Base-by-base conservation (phyloP, 2,888 invertebrate genomes). In the Hetaerina titia region DNA sequence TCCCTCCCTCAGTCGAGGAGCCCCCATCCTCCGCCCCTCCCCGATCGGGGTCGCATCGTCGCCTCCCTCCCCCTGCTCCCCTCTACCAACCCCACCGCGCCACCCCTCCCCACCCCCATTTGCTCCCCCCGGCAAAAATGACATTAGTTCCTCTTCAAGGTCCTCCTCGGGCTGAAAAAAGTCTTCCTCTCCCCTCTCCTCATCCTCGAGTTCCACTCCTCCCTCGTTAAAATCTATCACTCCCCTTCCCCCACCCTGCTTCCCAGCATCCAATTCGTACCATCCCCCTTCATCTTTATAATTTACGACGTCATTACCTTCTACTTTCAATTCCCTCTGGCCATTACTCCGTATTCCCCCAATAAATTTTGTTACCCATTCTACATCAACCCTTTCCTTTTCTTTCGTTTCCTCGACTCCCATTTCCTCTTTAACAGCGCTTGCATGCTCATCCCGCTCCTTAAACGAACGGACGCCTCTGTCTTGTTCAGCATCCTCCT, bases 291-390 rank as follows among this genome's bases (percentile, higher is more conserved):
- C 81, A 81, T 81, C 81, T 81, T 31, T 31, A 31, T 81, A 81
- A 81, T 81, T 81, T 81, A 81, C 81, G 81, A 81, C 81, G n/a
- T 81, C 81, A 81, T 81, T 81, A 81, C 81, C 81, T 31, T 81
- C 81, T 81, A 81, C 81, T 81, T 81, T 81, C 81, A 81, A 31
- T 81, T 81, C 81, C n/a, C 31, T 31, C 6, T 81, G 81, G 81
- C 31, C 81, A 81, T 81, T 25, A 31, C 81, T 81, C 81, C 9
- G 81, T 11, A 81, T 31, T 81, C 31, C 81, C 31, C 22, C 81
- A 31, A 81, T 81, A 81, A 81, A 81, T 81, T 81, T 81, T 81
- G 81, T 31, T 31, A 81, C 9, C 81, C 81, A 11, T 15, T 31
- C 81, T 25, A 9, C 31, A 81, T 81, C 81, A 25, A 81, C 81